These are phyloP conservation scores for Drosophila mayaguana DNA, from an alignment of 2,888 invertebrate genomes.

Conservation along the genomic window DNA sequence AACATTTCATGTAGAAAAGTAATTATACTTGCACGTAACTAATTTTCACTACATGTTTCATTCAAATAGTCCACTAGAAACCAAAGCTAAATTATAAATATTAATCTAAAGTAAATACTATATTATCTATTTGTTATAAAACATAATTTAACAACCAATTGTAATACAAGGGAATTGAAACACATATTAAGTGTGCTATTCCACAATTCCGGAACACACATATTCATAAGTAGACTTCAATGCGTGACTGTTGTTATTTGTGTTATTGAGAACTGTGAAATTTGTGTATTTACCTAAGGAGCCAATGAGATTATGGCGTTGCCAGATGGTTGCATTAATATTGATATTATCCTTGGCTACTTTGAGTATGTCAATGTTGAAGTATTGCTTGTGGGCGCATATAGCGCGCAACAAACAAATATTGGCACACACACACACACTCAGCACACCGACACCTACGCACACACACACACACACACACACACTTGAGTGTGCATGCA, in stretches of 20 bases:
- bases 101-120: neutral
- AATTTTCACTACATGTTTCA: neutral
- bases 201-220: neutral
- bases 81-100: neutral
- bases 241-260: neutral
- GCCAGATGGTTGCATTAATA: constrained; percentile 11
- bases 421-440: constrained; percentile 9
- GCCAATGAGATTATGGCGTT: constrained; percentile 8
- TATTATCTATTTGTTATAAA: neutral
- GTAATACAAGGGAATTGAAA: neutral
- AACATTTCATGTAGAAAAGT: neutral
- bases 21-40: neutral
- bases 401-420: constrained; percentile 16
- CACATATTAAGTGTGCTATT: neutral
- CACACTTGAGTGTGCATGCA: constrained; percentile 7
- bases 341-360: constrained; percentile 11
- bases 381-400: constrained; percentile 14
- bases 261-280: neutral
- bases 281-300: constrained; percentile 12
- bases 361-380: constrained; percentile 9
- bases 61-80: neutral
- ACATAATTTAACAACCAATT: neutral
- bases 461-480: neutral
- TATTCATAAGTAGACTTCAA: neutral
- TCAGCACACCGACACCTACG: neutral